A percentile compares a stretch with the other conserved stretches of the same genome.
Evolutionary conservation across 2,888 invertebrate genomes (phyloP).

Genomic region (Piscicola geometra): DNA sequence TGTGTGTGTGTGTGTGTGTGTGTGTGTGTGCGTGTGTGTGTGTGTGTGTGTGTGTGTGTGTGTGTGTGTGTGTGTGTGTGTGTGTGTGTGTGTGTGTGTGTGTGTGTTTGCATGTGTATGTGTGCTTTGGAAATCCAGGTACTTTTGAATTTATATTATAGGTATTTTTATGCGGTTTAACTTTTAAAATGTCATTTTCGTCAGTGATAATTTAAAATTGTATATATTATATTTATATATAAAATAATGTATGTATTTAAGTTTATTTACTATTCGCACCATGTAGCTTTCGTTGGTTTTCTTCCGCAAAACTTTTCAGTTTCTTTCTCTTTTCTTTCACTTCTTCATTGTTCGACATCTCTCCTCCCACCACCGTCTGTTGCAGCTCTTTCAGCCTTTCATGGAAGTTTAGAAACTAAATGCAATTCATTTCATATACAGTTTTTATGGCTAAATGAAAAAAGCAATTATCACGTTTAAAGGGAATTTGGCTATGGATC

Average conservation of each 20-base stretch:
- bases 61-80: slow-evolving; percentile 23
- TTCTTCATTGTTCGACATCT: slow-evolving; percentile 68
- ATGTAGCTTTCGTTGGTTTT: slow-evolving; percentile 52
- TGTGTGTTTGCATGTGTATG: slow-evolving; percentile 5
- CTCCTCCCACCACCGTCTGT: slow-evolving; percentile 74
- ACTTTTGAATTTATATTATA: too few species aligned
- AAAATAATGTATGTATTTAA: background rate
- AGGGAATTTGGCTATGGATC: too few species aligned
- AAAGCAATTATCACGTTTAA: too few species aligned
- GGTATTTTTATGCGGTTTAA: too few species aligned
- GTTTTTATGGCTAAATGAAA: too few species aligned
- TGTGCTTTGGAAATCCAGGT: too few species aligned
- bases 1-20: slow-evolving; percentile 12
- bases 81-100: slow-evolving; percentile 20
- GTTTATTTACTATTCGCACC: slow-evolving; percentile 47
- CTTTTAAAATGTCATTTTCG: too few species aligned
- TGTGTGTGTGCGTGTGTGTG: slow-evolving; percentile 17
- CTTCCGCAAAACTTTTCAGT: slow-evolving; percentile 69
- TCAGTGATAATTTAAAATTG: background rate
- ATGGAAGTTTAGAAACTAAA: too few species aligned
- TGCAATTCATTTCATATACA: too few species aligned
- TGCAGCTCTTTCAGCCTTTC: slow-evolving; percentile 64
- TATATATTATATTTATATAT: background rate
- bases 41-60: slow-evolving; percentile 19
- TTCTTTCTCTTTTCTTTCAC: slow-evolving; percentile 67